Evolutionary conservation across 1,140 invertebrate genomes (phyloP), one percentile per base, ranked within the genome.

Genomic region (Lepidurus arcticus): DNA sequence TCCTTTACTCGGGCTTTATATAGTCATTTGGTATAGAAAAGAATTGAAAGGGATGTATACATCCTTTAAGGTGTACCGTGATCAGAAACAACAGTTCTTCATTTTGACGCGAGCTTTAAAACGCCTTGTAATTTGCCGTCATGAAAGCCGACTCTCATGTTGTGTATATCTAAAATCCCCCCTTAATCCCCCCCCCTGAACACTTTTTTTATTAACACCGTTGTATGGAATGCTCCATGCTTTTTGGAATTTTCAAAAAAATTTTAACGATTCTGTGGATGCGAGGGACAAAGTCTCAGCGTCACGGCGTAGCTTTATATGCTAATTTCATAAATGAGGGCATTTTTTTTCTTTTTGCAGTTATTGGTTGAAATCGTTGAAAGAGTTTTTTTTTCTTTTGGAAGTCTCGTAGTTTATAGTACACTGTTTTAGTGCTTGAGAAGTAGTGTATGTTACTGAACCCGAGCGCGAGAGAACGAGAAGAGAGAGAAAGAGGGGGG

Each of bases 51-150:
- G 53, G 53, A 65, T 65, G 53, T 65, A 21, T 65, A 65, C 53
- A 16, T 65, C 13, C 53, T 13, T 65, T 13, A 65, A 16, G 53
- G 53, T 65, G 16, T 65, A 65, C 53, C 53, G 13, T 65, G 53
- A 65, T 65, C 53, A 65, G 53, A 65, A 65, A 65, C 53, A 65
- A 65, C 53, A 65, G 53, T 65, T 65, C 53, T 65, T 65, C 53
- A 65, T 65, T 65, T 65, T 65, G 53, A 65, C 53, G 53, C 53
- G 53, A 65, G 53, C 53, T 9, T 16, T 65, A 16, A 16, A 65
- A 65, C 21, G 53, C 53, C 53, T 65, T 65, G 21, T 65, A 65
- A 65, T 65, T 65, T 65, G 53, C 16, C 16, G 53, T 21, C 21
- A 65, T 65, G 53, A 65, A 65, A 65, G 53, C 53, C 53, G 53